A percentile compares a stretch with the other conserved stretches of the same genome.
Conservation (phyloP, 2,888 invertebrate species). For the Dione juno region DNA sequence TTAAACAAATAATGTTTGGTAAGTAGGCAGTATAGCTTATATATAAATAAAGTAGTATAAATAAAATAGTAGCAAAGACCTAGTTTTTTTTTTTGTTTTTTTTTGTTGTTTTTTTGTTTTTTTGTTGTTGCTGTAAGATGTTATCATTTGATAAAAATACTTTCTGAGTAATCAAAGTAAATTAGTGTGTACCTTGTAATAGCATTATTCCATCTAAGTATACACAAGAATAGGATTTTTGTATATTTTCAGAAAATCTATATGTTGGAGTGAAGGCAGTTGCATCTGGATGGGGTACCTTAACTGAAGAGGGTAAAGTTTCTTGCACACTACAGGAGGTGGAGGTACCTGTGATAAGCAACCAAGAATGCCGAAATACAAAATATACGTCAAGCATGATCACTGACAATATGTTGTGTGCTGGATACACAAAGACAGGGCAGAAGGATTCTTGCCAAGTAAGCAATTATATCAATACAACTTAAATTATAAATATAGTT, state of each 20-base stretch:
- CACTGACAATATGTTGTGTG: conserved; percentile 94
- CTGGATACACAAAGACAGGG: conserved; percentile 88
- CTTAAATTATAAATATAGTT: no score
- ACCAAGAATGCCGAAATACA: conserved; percentile 88
- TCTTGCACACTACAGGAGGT: conserved; percentile 93
- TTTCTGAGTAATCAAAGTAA: no score
- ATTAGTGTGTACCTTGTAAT: no score
- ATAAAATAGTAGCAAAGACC: no score
- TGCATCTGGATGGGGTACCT: conserved; percentile 94
- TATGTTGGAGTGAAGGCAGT: conserved; percentile 89
- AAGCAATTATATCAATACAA: background rate
- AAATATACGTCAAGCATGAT: conserved; percentile 93
- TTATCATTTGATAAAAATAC: no score
- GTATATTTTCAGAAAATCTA: conserved; percentile 79
- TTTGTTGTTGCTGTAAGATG: no score
- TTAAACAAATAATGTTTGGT: no score
- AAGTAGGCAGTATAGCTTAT: no score
- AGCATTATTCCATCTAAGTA: no score
- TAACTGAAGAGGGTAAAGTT: conserved; percentile 92
- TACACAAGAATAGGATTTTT: background rate
- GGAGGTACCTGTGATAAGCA: conserved; percentile 88
- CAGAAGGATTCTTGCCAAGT: conserved; percentile 93
- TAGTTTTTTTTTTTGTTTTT: no score
- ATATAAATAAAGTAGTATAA: no score
- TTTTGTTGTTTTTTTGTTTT: no score